These are phyloP conservation scores for Parambassis ranga DNA, from an alignment of 2,797 vertebrate species.

Conservation along the genomic window DNA sequence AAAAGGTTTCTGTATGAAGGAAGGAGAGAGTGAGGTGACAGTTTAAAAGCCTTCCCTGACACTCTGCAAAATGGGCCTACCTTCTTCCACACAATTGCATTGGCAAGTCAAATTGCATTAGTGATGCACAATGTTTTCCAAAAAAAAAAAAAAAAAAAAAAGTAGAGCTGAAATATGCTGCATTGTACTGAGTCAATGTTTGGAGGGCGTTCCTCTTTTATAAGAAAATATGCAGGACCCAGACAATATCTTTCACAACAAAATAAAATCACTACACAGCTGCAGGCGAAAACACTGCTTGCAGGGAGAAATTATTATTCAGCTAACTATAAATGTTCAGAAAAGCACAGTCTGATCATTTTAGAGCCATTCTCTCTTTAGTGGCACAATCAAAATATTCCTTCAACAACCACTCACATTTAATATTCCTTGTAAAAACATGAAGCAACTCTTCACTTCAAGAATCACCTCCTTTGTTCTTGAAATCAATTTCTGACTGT, in stretches of 20 bases:
- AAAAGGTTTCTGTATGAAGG: constrained; percentile 78
- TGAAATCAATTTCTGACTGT: constrained; percentile 27
- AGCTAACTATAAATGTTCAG: constrained; percentile 30
- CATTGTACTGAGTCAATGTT: constrained; percentile 55
- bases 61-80: constrained; percentile 71
- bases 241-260: constrained; percentile 65
- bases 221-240: constrained; percentile 40
- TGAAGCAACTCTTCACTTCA: not conserved
- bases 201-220: constrained; percentile 48
- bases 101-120: constrained; percentile 82
- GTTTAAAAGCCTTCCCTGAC: constrained; percentile 83
- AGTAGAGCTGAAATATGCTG: constrained; percentile 62
- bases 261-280: constrained; percentile 30
- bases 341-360: constrained; percentile 25
- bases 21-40: constrained; percentile 76
- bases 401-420: constrained; percentile 17
- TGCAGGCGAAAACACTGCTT: constrained; percentile 2
- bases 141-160: constrained; percentile 35
- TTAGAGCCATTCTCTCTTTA: not conserved
- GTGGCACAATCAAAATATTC: constrained; percentile 36
- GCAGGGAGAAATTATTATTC: constrained; percentile 8
- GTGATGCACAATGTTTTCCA: constrained; percentile 77
- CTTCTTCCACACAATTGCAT: constrained; percentile 82
- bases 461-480: constrained; percentile 18
- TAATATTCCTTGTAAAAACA: constrained; percentile 26